Percentiles rank a stretch among this genome's conserved stretches.
phyloP scores from a whole-genome alignment of 2,888 invertebrate genomes.

The Drosophila falleni region DNA sequence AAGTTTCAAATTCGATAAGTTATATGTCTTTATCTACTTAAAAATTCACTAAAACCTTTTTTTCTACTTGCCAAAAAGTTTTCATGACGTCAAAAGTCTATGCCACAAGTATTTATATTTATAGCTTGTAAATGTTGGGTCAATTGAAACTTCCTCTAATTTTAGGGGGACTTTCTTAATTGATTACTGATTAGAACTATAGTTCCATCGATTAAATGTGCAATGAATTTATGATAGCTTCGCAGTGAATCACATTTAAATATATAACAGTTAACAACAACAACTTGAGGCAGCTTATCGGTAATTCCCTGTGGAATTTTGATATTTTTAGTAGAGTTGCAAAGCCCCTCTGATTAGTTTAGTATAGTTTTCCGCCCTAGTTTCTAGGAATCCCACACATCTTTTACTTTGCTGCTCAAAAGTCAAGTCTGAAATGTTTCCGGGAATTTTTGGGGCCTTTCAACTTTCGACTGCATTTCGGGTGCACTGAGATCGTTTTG shows the following conservation, averaged over 20 bases:
- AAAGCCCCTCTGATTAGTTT: not conserved
- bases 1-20: not conserved
- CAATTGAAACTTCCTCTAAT: not conserved
- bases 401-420: not conserved
- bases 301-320: constrained; percentile 8
- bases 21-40: not conserved
- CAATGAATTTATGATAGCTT: constrained; percentile 1
- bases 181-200: not conserved
- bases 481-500: constrained; percentile 35
- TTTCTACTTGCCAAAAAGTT: not conserved
- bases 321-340: not conserved
- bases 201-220: not conserved
- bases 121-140: not conserved
- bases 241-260: constrained; percentile 6
- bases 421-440: constrained; percentile 11
- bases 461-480: constrained; percentile 47
- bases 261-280: not conserved
- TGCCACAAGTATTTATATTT: not conserved
- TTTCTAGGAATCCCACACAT: constrained; percentile 1
- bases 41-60: not conserved
- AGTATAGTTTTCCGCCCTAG: constrained; percentile 1
- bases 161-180: not conserved
- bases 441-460: constrained; percentile 11
- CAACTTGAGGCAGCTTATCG: not conserved
- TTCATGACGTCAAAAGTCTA: not conserved